These are phyloP conservation scores for Notarius lentiginosus DNA, from an alignment of 2,113 vertebrate species.

Conservation along the genomic window DNA sequence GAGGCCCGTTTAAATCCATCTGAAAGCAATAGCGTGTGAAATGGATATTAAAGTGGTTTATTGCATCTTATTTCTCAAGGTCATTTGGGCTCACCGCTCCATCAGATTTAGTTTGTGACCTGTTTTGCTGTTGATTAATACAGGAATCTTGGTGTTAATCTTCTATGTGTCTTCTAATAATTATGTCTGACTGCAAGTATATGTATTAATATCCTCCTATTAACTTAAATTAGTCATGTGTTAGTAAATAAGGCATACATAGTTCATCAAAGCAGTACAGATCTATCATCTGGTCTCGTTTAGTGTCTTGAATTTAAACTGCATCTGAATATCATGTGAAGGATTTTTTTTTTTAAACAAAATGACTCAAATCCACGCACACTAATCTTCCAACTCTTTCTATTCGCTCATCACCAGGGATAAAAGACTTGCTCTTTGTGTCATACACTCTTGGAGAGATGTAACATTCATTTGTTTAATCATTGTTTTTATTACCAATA, in stretches of 20 bases:
- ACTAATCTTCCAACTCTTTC: too few relatives aligned
- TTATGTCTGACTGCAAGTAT: not conserved
- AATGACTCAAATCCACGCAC: not conserved
- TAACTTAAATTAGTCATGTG: not conserved
- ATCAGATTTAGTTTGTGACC: conserved; percentile 52
- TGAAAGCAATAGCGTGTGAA: conserved; percentile 75
- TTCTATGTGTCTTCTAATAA: not conserved
- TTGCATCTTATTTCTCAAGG: conserved; percentile 75
- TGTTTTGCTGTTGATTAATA: conserved; percentile 49
- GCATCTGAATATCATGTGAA: not conserved
- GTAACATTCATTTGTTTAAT: too few relatives aligned
- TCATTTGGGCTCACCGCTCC: conserved; percentile 64
- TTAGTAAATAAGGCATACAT: not conserved
- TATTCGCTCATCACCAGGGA: too few relatives aligned
- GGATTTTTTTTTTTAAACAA: not conserved
- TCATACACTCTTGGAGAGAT: too few relatives aligned
- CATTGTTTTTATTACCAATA: too few relatives aligned
- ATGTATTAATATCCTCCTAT: not conserved
- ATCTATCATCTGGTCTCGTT: not conserved
- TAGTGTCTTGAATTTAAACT: not conserved
- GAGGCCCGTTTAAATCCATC: conserved; percentile 69
- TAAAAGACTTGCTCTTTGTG: too few relatives aligned
- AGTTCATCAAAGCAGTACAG: not conserved
- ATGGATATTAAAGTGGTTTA: conserved; percentile 75
- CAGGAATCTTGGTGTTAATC: conserved; percentile 21